Conservation (phyloP, 2,888 invertebrate genomes). For the Drosophila neoperkinsi region DNA sequence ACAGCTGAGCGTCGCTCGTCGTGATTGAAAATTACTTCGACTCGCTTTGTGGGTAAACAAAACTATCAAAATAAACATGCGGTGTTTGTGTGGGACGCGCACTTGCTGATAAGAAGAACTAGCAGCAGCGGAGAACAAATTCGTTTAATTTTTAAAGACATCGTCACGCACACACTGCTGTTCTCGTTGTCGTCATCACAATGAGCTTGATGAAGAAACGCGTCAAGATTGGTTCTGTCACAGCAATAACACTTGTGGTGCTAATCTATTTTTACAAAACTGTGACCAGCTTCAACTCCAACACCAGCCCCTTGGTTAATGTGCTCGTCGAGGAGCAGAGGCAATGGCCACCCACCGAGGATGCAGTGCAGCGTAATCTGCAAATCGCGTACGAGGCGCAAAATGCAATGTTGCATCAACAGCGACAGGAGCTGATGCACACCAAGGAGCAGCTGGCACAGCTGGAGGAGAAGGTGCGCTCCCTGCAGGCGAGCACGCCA, state of each 20-base stretch:
- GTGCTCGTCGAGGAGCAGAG: constrained; percentile 49
- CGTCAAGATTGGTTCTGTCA: constrained; percentile 51
- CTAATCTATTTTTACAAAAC: constrained; percentile 74
- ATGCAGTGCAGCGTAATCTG: constrained; percentile 54
- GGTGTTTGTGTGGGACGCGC: constrained; percentile 61
- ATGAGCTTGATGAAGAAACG: constrained; percentile 71
- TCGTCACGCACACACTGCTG: constrained; percentile 14
- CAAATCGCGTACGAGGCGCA: constrained; percentile 66
- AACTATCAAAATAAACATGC: constrained; percentile 57
- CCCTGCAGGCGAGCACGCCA: constrained; percentile 90
- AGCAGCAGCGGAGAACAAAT: constrained; percentile 21
- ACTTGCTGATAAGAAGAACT: constrained; percentile 67
- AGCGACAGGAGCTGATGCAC: constrained; percentile 86
- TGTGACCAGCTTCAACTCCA: constrained; percentile 28
- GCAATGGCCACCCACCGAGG: constrained; percentile 64
- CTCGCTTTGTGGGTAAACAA: constrained; percentile 48
- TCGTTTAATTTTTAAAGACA: constrained; percentile 34
- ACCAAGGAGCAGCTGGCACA: constrained; percentile 88
- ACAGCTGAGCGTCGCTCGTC: constrained; percentile 41
- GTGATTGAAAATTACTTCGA: constrained; percentile 23
- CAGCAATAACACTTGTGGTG: constrained; percentile 57
- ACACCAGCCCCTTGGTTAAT: background rate
- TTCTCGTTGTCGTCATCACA: constrained; percentile 20
- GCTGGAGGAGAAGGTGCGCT: constrained; percentile 90
- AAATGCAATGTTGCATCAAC: constrained; percentile 67